phyloP scores from a whole-genome alignment of 1,140 invertebrate species.

The Trichonephila clavata region DNA sequence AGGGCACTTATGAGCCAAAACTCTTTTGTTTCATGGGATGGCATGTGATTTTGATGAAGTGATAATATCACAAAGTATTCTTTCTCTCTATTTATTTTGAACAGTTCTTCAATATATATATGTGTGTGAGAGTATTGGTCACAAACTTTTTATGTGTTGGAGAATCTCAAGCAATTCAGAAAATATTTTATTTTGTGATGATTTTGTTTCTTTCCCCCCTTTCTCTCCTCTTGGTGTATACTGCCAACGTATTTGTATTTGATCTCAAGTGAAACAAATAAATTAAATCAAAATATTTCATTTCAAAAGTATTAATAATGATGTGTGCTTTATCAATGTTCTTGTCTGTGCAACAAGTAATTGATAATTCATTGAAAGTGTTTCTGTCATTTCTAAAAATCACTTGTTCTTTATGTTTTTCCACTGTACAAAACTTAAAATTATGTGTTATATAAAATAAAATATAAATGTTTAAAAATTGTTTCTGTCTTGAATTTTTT shows the following conservation, averaged over 20 bases:
- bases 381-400: background rate
- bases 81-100: constrained; percentile 47
- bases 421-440: background rate
- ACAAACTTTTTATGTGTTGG: background rate
- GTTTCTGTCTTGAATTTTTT: background rate
- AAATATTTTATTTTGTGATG: background rate
- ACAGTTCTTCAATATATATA: background rate
- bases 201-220: background rate
- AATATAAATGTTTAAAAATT: background rate
- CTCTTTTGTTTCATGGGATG: background rate
- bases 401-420: background rate
- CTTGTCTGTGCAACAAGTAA: background rate
- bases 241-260: background rate
- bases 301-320: constrained; percentile 15
- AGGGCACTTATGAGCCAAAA: background rate
- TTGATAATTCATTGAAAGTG: background rate
- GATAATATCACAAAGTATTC: constrained; percentile 45
- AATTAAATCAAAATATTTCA: background rate
- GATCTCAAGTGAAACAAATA: background rate
- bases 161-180: background rate
- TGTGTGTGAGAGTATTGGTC: background rate
- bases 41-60: constrained; percentile 31
- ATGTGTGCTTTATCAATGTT: background rate
- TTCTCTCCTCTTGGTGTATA: background rate
- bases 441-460: constrained; percentile 18